Evolutionary conservation across 2,888 invertebrate species (phyloP).

Genomic region (Ormyrus nitidulus): DNA sequence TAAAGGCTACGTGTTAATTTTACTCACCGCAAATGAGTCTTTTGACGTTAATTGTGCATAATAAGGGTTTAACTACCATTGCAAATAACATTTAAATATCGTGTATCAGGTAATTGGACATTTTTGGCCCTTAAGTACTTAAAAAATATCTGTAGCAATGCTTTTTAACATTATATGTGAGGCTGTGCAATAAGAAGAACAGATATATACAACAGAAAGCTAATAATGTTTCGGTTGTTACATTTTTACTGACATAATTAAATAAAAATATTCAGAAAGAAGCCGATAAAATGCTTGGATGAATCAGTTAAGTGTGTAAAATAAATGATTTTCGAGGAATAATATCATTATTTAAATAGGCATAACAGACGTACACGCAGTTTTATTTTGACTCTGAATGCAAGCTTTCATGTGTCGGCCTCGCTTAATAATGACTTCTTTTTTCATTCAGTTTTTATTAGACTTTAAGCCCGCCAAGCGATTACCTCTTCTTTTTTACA

Average conservation of each 20-base stretch:
- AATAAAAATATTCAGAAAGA: not conserved
- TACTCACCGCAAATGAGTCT: not conserved
- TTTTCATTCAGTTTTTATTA: conserved; percentile 8
- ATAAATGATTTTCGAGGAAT: conserved; percentile 25
- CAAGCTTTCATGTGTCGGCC: conserved; percentile 27
- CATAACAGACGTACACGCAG: not conserved
- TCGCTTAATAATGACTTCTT: not conserved
- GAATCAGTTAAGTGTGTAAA: conserved; percentile 9
- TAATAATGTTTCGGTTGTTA: no score
- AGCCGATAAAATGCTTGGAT: conserved; percentile 15
- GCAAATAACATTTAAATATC: no score
- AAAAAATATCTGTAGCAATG: no score
- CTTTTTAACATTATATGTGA: no score
- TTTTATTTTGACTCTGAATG: conserved; percentile 16
- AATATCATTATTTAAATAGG: conserved; percentile 3
- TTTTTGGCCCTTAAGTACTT: no score
- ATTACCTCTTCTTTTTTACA: conserved; percentile 4
- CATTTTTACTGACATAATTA: not conserved
- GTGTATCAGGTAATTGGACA: no score
- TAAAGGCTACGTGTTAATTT: not conserved
- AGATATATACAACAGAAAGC: no score
- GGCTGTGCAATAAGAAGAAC: no score
- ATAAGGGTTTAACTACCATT: no score
- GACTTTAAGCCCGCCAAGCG: conserved; percentile 2
- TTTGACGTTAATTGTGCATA: no score